Conservation (phyloP, 1,140 invertebrate genomes). For the Tetramorium simillimum region DNA sequence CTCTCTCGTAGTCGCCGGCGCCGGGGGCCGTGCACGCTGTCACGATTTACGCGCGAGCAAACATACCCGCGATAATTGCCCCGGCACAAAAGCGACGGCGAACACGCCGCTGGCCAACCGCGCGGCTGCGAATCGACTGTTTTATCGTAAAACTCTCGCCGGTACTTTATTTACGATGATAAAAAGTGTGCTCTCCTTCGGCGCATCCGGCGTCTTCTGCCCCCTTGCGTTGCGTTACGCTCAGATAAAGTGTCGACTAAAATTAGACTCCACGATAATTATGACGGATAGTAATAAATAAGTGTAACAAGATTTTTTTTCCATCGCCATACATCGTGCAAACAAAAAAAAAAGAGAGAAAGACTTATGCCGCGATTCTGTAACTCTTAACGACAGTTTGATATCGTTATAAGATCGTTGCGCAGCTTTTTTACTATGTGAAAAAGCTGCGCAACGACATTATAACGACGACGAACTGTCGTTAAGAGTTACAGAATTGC, state of each 20-base stretch:
- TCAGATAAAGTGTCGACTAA: not conserved
- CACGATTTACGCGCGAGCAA: constrained; percentile 41
- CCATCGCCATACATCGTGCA: not conserved
- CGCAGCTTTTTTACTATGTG: too few relatives aligned
- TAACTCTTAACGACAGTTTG: too few relatives aligned
- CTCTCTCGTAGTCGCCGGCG: constrained; percentile 13
- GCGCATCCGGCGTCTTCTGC: not conserved
- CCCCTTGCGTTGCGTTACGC: not conserved
- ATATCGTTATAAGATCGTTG: too few relatives aligned
- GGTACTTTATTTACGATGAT: constrained; percentile 19
- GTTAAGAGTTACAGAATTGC: too few relatives aligned
- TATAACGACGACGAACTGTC: too few relatives aligned
- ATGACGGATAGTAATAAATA: constrained; percentile 5
- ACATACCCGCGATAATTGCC: constrained; percentile 46
- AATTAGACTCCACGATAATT: constrained; percentile 28
- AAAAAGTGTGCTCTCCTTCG: constrained; percentile 2
- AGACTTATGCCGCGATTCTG: not conserved
- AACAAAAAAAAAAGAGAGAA: not conserved
- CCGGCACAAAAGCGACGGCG: constrained; percentile 27
- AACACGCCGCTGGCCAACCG: constrained; percentile 8
- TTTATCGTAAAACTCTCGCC: constrained; percentile 20
- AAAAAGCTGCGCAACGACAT: too few relatives aligned
- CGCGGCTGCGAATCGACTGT: constrained; percentile 2
- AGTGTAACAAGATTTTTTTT: constrained; percentile 8
- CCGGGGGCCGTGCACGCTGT: constrained; percentile 6